Base-by-base conservation (phyloP, 2,888 invertebrate genomes). In the Venusia cambrica region DNA sequence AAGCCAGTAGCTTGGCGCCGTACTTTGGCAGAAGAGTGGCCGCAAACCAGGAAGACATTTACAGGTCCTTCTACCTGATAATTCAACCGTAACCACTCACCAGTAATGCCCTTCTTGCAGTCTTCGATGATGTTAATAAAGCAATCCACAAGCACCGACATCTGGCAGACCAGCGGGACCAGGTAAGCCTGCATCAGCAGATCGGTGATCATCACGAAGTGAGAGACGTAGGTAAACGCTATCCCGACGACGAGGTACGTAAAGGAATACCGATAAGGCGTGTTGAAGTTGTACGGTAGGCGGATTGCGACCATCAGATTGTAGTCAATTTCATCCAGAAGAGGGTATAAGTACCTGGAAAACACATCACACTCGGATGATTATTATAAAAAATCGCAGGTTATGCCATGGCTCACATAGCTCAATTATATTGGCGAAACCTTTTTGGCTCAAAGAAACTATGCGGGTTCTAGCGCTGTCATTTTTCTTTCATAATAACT, bases 151-250 rank as follows among this genome's bases (percentile, higher is more conserved):
- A 84, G 62, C 0, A 83, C 65, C 0, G 57, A 49, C 21, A 71
- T 73, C 45, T 83, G 81, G 18, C 81, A 83, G n/a, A 79, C 53
- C 6, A 80, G 31, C 17, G 80, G 73, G 39, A 78, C 62, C 6
- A 84, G 51, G 45, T 79, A 68, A 0, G 73, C 65, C 38, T 80
- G 79, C 64, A 77, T 66, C 1, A 66, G 68, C 1, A 79, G 45
- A 20, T 81, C 80, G 0, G 72, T 78, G 3, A 73, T 57, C 73
- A 84, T 81, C 13, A 83, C 73, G 31, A 73, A 75, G 22, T 71
- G 70, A 0, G 80, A 63, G 5, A 64, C 48, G 41, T 71, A 79
- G 5, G 53, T 45, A 30, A 78, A 79, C 0, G 67, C 54, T 2
- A 73, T 32, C 13, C 69, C 35, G 1, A 69, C 62, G 0, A 45